Conservation (phyloP, 30 jellyfish, hydroid and myxozoan species). For the Haliclystus octoradiatus region DNA sequence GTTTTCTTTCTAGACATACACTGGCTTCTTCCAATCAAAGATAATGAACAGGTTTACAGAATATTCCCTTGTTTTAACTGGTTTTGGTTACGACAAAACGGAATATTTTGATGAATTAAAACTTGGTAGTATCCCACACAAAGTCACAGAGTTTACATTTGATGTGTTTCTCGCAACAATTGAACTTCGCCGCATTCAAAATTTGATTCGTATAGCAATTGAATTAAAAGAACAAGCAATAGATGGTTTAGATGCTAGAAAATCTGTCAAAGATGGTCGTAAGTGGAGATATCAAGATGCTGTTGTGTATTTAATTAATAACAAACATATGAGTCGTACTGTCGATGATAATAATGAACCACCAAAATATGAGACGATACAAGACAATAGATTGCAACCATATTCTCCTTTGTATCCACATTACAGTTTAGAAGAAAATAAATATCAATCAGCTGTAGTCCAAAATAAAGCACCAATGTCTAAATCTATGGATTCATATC, state of each 20-base stretch:
- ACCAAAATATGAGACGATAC: no score
- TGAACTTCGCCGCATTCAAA: neutral
- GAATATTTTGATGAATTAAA: neutral
- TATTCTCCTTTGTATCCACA: no score
- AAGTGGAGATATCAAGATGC: neutral
- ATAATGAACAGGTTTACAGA: conserved; percentile 14
- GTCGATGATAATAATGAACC: neutral
- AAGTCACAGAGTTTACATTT: neutral
- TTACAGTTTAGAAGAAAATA: no score
- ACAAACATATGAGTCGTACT: neutral
- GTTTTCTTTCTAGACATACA: conserved; percentile 35
- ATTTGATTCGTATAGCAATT: neutral
- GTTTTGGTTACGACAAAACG: neutral
- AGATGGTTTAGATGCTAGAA: neutral
- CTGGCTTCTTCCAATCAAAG: conserved; percentile 23
- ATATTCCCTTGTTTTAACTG: neutral
- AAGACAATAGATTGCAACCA: neutral
- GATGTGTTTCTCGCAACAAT: neutral
- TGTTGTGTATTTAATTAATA: neutral
- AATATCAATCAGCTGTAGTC: neutral
- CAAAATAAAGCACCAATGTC: no score
- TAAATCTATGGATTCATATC: no score
- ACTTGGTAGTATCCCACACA: neutral
- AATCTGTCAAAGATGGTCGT: neutral
- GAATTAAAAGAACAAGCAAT: neutral